Base-by-base conservation (phyloP, 1,140 invertebrate species). In the Ceratoteleas bidentatus region DNA sequence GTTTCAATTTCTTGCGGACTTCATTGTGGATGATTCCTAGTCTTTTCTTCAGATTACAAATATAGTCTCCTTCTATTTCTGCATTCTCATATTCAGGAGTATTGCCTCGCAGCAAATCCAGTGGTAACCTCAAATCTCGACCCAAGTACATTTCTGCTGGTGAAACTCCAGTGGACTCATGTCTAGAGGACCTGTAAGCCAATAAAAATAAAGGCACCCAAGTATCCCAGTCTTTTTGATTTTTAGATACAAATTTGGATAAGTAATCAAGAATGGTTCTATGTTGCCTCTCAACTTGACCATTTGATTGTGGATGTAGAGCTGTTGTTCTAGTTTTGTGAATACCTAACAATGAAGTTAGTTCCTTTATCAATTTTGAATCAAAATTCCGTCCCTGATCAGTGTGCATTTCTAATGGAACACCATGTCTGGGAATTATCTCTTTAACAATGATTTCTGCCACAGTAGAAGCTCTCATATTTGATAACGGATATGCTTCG, bases 361-460 rank as follows among this genome's bases (percentile, higher is more conserved):
- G 53, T 34, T 73, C 57, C 24, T 53, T 64, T 11, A 53, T n/a
- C n/a, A 62, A 54, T 10, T 53, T 58, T 8, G 57, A 73, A 54
- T 73, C 57, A 16, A 62, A 61, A 62, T 61, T 61, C 3, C 34
- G 49, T 34, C 69, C 50, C 16, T n/a, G n/a, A n/a, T n/a, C n/a
- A n/a, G n/a, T n/a, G n/a, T n/a, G n/a, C n/a, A n/a, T n/a, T n/a
- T n/a, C 53, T 34, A 65, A 50, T 0, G 57, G 57, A 57, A 83
- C 53, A 10, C 80, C 80, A 69, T 80, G 58, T 14, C 73, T 56
- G 57, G 33, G 70, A 45, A 81, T 74, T 0, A 77, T 62, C n/a
- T 85, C 33, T 8, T 13, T 24, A 1, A 85, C 0, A 0, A 85
- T 15, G 13, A 62, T 24, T 64, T 85, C 50, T 6, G 72, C 72